Base-by-base conservation (phyloP, 2,113 vertebrate species). In the Maccullochella peelii region DNA sequence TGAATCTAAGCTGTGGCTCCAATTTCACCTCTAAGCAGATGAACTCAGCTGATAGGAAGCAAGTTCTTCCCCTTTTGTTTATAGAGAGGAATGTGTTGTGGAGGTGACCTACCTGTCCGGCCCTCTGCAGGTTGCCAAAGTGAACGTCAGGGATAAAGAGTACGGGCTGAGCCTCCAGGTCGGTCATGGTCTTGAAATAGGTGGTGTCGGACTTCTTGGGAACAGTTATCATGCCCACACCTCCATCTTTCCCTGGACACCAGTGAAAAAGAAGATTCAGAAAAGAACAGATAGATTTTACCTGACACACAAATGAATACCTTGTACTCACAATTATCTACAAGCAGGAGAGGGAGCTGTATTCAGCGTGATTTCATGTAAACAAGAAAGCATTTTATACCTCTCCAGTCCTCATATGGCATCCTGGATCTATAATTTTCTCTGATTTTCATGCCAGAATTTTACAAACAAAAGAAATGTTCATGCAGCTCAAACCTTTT, bases 81-180 rank as follows among this genome's bases (percentile, higher is more conserved):
- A 44, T 1, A 27, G 4, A 42, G 18, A 30, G 21, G 4, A n/a
- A 10, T 12, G 30, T 33, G 33, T 33, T 33, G 84, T 91, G 7
- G 9, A 18, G 61, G 3, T 27, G 33, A 20, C 9, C 12, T 47
- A 99, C 98, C 98, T 99, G 98, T 83, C 97, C 97, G 5, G 97
- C 96, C 88, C 98, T 96, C 94, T 99, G 98, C 73, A 99, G 94
- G 94, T 98, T 99, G 54, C 97, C 97, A 69, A 99, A 99, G 93
- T 99, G 98, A 86, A 99, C 97, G 6, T 99, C 98, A 0, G 98
- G 98, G 61, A 99, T 99, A 93, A 99, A 99, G 75, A 99, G 97
- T 30, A 99, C 98, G 0, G 98, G 98, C 93, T 99, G 98, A 1
- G 97, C 97, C 92, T 98, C 97, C 91, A 99, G 92, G 87, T 99